Percentiles rank a stretch among this genome's conserved stretches.
Evolutionary conservation across 2,113 vertebrate species (phyloP).

Genomic region (Regulus satrapa): DNA sequence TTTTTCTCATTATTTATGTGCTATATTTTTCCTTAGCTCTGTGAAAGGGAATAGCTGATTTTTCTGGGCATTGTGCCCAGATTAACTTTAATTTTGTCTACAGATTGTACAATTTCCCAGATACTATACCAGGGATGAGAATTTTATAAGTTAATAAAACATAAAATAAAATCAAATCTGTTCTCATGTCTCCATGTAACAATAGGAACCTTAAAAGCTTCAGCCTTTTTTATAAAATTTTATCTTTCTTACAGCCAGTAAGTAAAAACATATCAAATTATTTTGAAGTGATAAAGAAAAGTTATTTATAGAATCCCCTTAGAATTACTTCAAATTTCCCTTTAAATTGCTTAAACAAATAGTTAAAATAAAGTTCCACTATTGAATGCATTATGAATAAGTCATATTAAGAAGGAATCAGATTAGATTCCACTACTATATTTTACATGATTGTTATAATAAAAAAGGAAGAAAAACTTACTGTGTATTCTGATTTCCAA

Average conservation of each 20-base stretch:
- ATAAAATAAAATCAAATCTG: conserved; percentile 57
- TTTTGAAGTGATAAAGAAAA: conserved; percentile 35
- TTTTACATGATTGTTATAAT: background rate
- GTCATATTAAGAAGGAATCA: background rate
- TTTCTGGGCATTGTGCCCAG: conserved; percentile 53
- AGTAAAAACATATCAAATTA: conserved; percentile 7
- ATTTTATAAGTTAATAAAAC: conserved; percentile 63
- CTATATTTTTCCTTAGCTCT: conserved; percentile 36
- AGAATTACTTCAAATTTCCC: conserved; percentile 35
- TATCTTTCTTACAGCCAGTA: conserved; percentile 1
- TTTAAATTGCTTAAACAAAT: conserved; percentile 26
- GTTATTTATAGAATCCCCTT: conserved; percentile 15
- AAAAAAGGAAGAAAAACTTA: conserved; percentile 79
- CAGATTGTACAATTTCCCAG: conserved; percentile 50
- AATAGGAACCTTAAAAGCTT: conserved; percentile 22
- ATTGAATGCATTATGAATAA: background rate
- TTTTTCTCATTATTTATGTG: conserved; percentile 33
- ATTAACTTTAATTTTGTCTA: conserved; percentile 58
- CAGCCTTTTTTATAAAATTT: background rate
- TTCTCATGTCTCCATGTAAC: conserved; percentile 14
- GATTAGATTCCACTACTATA: background rate
- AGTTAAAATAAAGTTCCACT: background rate
- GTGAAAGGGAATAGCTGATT: conserved; percentile 3
- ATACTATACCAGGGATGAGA: conserved; percentile 40
- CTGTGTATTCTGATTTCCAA: conserved; percentile 87